These are phyloP conservation scores for Hypomesus transpacificus DNA, from an alignment of 2,113 vertebrate genomes.

Conservation along the genomic window DNA sequence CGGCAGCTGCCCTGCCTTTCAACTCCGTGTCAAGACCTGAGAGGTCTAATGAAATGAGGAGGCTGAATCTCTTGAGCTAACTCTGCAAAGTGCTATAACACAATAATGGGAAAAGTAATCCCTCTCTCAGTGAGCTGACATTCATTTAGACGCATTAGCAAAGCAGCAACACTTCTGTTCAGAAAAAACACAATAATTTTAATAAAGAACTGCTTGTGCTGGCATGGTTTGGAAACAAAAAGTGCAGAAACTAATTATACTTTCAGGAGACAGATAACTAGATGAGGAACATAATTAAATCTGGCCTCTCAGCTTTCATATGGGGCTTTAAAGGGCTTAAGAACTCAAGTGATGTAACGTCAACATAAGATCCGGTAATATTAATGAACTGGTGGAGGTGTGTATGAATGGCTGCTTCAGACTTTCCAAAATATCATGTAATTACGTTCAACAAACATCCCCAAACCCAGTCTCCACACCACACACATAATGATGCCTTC, in stretches of 20 bases:
- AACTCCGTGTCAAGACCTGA: background rate
- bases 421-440: too few species aligned
- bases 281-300: background rate
- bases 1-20: background rate
- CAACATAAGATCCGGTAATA: background rate
- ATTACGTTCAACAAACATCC: too few species aligned
- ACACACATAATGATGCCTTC: too few species aligned
- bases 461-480: too few species aligned
- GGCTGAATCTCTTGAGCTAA: slow-evolving; percentile 29
- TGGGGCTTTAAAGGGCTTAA: background rate
- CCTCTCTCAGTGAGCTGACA: background rate
- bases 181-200: background rate
- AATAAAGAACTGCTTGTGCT: background rate
- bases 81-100: slow-evolving; percentile 35
- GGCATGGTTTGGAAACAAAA: slow-evolving; percentile 7
- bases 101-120: slow-evolving; percentile 35
- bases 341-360: background rate
- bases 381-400: too few species aligned
- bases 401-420: too few species aligned
- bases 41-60: slow-evolving; percentile 20
- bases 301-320: background rate
- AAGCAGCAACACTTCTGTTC: background rate
- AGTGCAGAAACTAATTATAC: background rate
- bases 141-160: background rate
- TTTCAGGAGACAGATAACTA: background rate